phyloP scores from a whole-genome alignment of 2,888 invertebrate genomes.

The Apantesis nais region DNA sequence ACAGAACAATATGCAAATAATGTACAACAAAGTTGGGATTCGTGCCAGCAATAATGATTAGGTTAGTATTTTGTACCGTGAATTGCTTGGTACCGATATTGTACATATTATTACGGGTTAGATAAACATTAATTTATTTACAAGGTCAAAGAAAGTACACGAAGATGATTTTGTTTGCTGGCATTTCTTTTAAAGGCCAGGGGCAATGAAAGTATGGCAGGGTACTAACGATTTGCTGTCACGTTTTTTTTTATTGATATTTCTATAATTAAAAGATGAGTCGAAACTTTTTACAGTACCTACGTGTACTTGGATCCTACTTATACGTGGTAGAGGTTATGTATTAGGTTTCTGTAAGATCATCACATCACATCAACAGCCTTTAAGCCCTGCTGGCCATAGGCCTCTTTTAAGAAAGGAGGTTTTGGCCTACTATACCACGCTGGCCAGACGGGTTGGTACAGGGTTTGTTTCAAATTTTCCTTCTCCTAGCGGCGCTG shows the following conservation, averaged over 20 bases:
- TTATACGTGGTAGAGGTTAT: too few relatives aligned
- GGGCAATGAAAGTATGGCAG: too few relatives aligned
- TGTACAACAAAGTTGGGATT: conserved; percentile 29
- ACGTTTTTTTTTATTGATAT: neutral
- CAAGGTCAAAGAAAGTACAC: conserved; percentile 44
- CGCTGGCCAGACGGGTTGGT: too few relatives aligned
- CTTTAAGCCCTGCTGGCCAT: too few relatives aligned
- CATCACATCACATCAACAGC: too few relatives aligned
- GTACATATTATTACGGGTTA: conserved; percentile 38
- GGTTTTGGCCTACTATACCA: too few relatives aligned
- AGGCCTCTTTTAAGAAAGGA: too few relatives aligned
- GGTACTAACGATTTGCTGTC: neutral
- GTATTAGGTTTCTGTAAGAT: too few relatives aligned
- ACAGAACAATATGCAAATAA: conserved; percentile 35
- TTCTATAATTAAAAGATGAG: neutral
- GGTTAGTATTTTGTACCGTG: conserved; percentile 32
- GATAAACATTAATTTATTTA: conserved; percentile 37
- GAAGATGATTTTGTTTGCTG: conserved; percentile 33
- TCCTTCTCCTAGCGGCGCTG: too few relatives aligned
- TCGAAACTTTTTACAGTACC: too few relatives aligned
- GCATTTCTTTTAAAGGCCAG: conserved; percentile 18
- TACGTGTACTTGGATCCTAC: too few relatives aligned
- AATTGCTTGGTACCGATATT: conserved; percentile 33
- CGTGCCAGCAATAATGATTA: conserved; percentile 33
- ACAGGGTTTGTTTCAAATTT: too few relatives aligned